Percentiles rank a stretch among this genome's conserved stretches.
phyloP scores from a whole-genome alignment of 92 coral and sea anemone species.

The Actinernus sp. region DNA sequence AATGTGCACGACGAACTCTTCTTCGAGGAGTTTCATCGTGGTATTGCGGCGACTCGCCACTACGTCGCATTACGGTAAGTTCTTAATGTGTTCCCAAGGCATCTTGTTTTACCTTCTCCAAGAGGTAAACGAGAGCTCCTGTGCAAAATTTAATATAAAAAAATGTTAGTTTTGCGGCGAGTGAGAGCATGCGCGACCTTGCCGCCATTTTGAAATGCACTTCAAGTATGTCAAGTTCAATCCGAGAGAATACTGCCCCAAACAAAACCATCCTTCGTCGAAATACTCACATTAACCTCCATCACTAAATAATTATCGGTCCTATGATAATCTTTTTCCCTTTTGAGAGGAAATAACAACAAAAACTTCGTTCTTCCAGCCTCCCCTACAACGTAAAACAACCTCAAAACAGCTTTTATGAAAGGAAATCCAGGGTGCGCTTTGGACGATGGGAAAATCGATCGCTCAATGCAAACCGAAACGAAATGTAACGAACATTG shows the following conservation, averaged over 20 bases:
- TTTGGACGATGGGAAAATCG: slow-evolving; percentile 64
- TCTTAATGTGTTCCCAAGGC: slow-evolving; percentile 29
- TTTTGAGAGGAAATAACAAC: slow-evolving; percentile 22
- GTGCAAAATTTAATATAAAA: slow-evolving; percentile 13
- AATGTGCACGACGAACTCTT: slow-evolving; percentile 90
- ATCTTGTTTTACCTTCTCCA: slow-evolving; percentile 7
- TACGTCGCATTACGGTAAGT: slow-evolving; percentile 88
- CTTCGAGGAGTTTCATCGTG: slow-evolving; percentile 97
- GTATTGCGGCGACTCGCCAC: slow-evolving; percentile 93
- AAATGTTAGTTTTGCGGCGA: slow-evolving; percentile 57
- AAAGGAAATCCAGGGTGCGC: slow-evolving; percentile 37
- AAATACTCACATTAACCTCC: slow-evolving; percentile 64
- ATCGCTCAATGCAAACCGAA: not conserved
- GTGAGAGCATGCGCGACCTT: slow-evolving; percentile 95
- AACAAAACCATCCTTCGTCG: slow-evolving; percentile 77
- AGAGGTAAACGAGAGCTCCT: slow-evolving; percentile 2
- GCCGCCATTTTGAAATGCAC: slow-evolving; percentile 98
- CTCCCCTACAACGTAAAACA: slow-evolving; percentile 19
- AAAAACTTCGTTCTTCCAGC: slow-evolving; percentile 12
- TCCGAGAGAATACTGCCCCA: slow-evolving; percentile 54
- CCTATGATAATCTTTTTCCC: slow-evolving; percentile 24
- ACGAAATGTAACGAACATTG: slow-evolving; percentile 4
- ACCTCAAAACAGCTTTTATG: slow-evolving; percentile 36
- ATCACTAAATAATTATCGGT: slow-evolving; percentile 30
- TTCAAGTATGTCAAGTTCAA: slow-evolving; percentile 43